Conservation (phyloP, 2,113 vertebrate genomes). For the Thryonomys swinderianus region DNA sequence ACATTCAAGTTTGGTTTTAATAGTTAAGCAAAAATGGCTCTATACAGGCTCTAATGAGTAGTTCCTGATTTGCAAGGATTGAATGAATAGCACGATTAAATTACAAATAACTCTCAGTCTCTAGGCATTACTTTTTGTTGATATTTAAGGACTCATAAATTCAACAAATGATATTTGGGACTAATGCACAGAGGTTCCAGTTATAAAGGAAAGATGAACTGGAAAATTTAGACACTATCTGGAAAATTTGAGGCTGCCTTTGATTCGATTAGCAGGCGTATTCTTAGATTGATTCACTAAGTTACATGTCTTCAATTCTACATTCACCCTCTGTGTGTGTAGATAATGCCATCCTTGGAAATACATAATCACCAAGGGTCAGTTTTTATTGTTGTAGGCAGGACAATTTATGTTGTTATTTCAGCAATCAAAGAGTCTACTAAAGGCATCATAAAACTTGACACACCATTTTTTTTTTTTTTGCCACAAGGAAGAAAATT, state of each 20-base stretch:
- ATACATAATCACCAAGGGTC: constrained; percentile 50
- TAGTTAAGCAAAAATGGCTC: not conserved
- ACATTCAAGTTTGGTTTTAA: not conserved
- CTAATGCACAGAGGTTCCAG: not conserved
- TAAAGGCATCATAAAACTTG: constrained; percentile 77
- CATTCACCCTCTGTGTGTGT: constrained; percentile 36
- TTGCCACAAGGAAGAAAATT: constrained; percentile 65
- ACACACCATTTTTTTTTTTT: constrained; percentile 64
- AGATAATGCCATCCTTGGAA: constrained; percentile 54
- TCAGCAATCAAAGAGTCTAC: constrained; percentile 47
- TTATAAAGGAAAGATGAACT: constrained; percentile 21
- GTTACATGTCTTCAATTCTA: constrained; percentile 17
- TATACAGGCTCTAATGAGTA: not conserved
- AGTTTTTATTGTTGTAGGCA: constrained; percentile 31
- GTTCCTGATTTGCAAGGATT: not conserved
- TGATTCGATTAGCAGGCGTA: constrained; percentile 32
- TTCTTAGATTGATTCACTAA: constrained; percentile 8
- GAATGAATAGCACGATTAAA: not conserved
- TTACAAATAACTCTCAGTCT: not conserved
- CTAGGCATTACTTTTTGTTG: not conserved
- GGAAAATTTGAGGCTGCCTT: constrained; percentile 5
- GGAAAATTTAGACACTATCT: not conserved
- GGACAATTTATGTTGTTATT: constrained; percentile 58
- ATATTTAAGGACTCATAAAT: not conserved
- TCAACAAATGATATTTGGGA: constrained; percentile 4